phyloP scores from a whole-genome alignment of 2,888 invertebrate species.

The Acronicta aceris region DNA sequence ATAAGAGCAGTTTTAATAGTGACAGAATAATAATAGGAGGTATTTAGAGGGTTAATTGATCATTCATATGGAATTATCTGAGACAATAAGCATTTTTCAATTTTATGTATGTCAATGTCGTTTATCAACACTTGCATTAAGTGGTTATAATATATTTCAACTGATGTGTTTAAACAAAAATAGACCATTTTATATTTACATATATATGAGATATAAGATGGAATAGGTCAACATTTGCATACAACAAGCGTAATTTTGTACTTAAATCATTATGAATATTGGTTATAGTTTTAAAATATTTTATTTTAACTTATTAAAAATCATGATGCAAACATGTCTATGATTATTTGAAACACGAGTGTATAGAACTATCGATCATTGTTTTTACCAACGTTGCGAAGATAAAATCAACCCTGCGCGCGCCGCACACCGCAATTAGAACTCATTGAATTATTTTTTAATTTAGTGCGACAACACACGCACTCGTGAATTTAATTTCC shows the following conservation, averaged over 20 bases:
- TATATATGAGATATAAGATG: background rate
- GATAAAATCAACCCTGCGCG: slow-evolving; percentile 69
- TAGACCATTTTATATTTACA: slow-evolving; percentile 16
- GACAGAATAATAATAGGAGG: slow-evolving; percentile 19
- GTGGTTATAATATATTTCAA: slow-evolving; percentile 8
- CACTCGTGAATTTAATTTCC: slow-evolving; percentile 64
- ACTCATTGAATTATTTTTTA: slow-evolving; percentile 70
- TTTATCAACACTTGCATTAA: slow-evolving; percentile 5
- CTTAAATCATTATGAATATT: too few species aligned
- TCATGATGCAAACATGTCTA: slow-evolving; percentile 46
- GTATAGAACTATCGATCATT: slow-evolving; percentile 66
- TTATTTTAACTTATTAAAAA: slow-evolving; percentile 29
- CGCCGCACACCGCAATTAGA: slow-evolving; percentile 63
- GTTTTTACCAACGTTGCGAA: slow-evolving; percentile 58
- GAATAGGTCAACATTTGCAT: slow-evolving; percentile 28
- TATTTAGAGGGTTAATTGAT: slow-evolving; percentile 34
- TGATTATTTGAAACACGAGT: slow-evolving; percentile 60
- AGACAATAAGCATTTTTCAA: slow-evolving; percentile 12
- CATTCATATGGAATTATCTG: slow-evolving; percentile 16
- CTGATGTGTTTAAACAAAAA: slow-evolving; percentile 12
- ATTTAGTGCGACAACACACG: slow-evolving; percentile 71
- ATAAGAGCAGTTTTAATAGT: slow-evolving; percentile 22
- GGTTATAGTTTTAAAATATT: background rate
- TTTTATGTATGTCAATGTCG: slow-evolving; percentile 19
- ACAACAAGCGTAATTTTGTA: slow-evolving; percentile 7